These are phyloP conservation scores for Lacanobia wlatinum DNA, from an alignment of 2,888 invertebrate species.

Conservation along the genomic window DNA sequence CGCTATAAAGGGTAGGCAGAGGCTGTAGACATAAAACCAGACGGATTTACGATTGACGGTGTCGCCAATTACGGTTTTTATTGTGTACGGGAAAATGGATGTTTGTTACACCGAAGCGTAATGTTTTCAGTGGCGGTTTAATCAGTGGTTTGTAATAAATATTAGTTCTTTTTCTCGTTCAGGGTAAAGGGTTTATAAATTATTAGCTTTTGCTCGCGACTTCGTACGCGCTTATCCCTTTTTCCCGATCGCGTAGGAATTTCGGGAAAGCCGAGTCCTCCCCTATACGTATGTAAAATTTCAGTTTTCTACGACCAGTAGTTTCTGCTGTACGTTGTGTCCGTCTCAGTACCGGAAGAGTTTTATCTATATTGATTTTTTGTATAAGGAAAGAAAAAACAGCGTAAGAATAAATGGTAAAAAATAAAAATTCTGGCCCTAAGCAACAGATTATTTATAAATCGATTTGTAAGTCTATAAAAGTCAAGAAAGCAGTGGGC, in stretches of 20 bases:
- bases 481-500: not conserved
- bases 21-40: constrained; percentile 70
- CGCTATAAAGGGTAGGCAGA: constrained; percentile 71
- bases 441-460: not conserved
- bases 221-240: no score
- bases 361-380: not conserved
- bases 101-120: constrained; percentile 52
- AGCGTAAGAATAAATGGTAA: no score
- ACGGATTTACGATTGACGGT: constrained; percentile 75
- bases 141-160: not conserved
- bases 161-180: not conserved
- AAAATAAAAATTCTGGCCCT: no score
- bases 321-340: no score
- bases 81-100: constrained; percentile 62
- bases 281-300: no score
- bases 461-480: no score
- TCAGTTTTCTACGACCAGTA: no score
- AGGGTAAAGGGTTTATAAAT: not conserved
- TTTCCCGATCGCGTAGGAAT: no score
- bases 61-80: constrained; percentile 79
- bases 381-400: no score
- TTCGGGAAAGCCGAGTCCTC: no score
- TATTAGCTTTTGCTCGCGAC: no score
- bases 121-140: not conserved
- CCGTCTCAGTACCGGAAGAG: no score